These are phyloP conservation scores for Vanessa tameamea DNA, from an alignment of 1,140 invertebrate genomes.

Conservation along the genomic window DNA sequence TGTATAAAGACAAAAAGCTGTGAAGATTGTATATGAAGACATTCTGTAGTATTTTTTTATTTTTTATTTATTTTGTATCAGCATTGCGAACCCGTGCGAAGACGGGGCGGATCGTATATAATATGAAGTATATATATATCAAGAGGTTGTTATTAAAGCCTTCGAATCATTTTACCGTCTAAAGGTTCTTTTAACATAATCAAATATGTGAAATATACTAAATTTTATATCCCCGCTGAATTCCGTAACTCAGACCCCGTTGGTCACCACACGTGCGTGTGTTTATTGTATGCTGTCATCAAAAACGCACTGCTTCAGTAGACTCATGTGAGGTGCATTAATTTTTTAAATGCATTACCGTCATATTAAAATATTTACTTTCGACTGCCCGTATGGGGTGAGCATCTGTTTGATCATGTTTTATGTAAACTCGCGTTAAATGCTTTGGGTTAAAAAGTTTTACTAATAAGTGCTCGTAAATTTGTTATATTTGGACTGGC, in stretches of 20 bases:
- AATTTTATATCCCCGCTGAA: background rate
- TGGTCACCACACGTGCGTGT: slow-evolving; percentile 26
- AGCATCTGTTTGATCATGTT: slow-evolving; percentile 24
- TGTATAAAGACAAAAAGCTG: no score
- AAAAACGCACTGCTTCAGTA: slow-evolving; percentile 28
- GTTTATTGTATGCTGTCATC: slow-evolving; percentile 34
- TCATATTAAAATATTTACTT: slow-evolving; percentile 36
- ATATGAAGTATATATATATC: no score
- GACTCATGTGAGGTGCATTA: slow-evolving; percentile 28
- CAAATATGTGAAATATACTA: no score
- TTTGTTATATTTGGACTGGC: background rate
- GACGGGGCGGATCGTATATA: no score
- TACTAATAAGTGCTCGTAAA: background rate
- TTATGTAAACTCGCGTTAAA: slow-evolving; percentile 8
- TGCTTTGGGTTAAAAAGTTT: background rate
- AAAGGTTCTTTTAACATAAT: no score
- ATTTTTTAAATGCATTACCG: slow-evolving; percentile 33
- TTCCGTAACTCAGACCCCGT: slow-evolving; percentile 6
- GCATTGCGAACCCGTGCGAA: no score
- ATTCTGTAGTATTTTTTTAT: no score
- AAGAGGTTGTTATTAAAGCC: no score
- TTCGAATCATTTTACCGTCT: no score
- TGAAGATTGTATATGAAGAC: no score
- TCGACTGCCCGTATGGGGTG: slow-evolving; percentile 21
- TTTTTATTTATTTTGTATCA: no score